phyloP scores from a whole-genome alignment of 92 coral and sea anemone genomes.

The Anthopleura xanthogrammica region DNA sequence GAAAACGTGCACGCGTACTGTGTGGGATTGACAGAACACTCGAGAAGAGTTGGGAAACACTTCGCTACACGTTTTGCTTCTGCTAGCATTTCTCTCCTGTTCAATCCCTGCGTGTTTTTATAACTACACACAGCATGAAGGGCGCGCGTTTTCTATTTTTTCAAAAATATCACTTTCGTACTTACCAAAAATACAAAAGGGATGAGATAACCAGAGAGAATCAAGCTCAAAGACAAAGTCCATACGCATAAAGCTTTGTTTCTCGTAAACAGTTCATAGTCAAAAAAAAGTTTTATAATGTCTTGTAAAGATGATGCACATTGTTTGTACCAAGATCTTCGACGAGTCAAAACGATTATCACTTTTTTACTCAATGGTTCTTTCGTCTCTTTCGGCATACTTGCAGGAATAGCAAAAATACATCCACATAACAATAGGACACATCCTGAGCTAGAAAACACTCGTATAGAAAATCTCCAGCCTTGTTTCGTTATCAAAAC shows the following conservation, averaged over 20 bases:
- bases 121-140: too few species aligned
- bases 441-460: slow-evolving; percentile 25
- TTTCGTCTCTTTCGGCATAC: background rate
- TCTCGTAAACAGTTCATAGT: slow-evolving; percentile 43
- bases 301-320: background rate
- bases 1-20: too few species aligned
- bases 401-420: background rate
- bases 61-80: too few species aligned
- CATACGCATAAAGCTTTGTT: slow-evolving; percentile 62
- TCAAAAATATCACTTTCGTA: background rate
- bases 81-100: too few species aligned
- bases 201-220: slow-evolving; percentile 57
- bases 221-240: slow-evolving; percentile 57
- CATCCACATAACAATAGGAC: slow-evolving; percentile 25
- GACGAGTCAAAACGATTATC: background rate
- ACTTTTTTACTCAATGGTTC: background rate
- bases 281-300: slow-evolving; percentile 19
- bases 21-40: too few species aligned
- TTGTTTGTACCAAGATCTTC: background rate
- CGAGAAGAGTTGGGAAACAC: too few species aligned
- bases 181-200: slow-evolving; percentile 78
- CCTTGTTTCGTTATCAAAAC: slow-evolving; percentile 17
- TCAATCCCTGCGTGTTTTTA: too few species aligned
- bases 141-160: too few species aligned
- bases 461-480: slow-evolving; percentile 50